Evolutionary conservation across 2,888 invertebrate species (phyloP), one percentile per base, ranked within the genome.

Genomic region (Heliconius cydno): DNA sequence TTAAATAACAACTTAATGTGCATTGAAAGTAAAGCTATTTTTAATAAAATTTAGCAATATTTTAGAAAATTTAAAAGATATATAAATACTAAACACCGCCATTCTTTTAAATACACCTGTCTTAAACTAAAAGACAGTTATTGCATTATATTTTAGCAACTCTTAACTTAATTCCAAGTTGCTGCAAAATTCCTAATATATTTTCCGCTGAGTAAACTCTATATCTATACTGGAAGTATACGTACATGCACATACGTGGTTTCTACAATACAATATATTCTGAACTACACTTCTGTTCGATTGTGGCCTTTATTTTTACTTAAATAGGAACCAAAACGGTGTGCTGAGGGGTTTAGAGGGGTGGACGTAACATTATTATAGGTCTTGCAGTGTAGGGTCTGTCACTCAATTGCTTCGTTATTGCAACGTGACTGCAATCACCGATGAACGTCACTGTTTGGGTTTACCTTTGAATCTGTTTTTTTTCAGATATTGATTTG

Each of bases 351-450:
- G 52, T 46, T 46, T 52, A 76, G 71, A 79, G 82, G 83, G 83
- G 85, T 83, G 84, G 82, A 79, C 80, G 84, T 87, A 87, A 87
- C 84, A 87, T 88, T 90, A 90, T 91, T 90, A 86, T 84, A 88
- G 88, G 89, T 88, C 85, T 86, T 85, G 87, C 85, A 86, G 85
- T 84, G 86, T 85, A 88, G 90, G 92, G 93, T 88, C 88, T 88
- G 93, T 93, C 93, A 92, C 89, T 93, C 93, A 92, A 89, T 89
- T 90, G 90, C 87, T 88, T 88, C 90, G 92, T 92, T 92, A 91
- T 90, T 88, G 90, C 88, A 90, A 92, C 93, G 92, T 93, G 93
- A 90, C 88, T 90, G 90, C 90, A 90, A 92, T 91, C 84, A 83
- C 80, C 84, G 85, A 86, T 85, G 83, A 79, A 83, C 79, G 79